These are phyloP conservation scores for Anolis carolinensis DNA, from an alignment of 2,113 vertebrate species.

Conservation along the genomic window DNA sequence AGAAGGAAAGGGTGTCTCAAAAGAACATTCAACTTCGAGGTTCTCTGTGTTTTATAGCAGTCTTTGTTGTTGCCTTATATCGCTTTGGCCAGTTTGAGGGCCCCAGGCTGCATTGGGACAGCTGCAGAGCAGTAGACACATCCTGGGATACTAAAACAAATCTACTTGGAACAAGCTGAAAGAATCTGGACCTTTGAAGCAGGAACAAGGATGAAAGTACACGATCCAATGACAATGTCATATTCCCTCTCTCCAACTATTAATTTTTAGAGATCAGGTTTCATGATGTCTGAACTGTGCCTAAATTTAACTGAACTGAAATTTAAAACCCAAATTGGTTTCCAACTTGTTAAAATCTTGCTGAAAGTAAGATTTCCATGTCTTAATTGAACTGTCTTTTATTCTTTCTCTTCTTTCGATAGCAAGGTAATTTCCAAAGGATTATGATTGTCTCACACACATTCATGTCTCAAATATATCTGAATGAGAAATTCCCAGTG, in stretches of 20 bases:
- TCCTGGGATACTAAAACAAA: neutral
- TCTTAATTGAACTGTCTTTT: slow-evolving; percentile 80
- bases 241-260: neutral
- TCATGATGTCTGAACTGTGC: neutral
- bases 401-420: slow-evolving; percentile 77
- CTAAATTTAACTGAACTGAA: slow-evolving; percentile 32
- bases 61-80: no score
- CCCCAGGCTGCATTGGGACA: no score
- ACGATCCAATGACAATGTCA: neutral
- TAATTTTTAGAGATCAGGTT: neutral
- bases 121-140: no score
- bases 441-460: slow-evolving; percentile 78
- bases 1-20: no score
- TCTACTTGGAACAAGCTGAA: neutral
- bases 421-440: slow-evolving; percentile 80
- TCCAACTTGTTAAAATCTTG: slow-evolving; percentile 57
- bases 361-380: slow-evolving; percentile 74
- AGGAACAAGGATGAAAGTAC: neutral
- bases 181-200: neutral
- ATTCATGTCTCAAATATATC: slow-evolving; percentile 82
- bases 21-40: no score
- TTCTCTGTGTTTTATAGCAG: no score
- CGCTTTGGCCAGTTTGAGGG: no score
- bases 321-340: slow-evolving; percentile 29
- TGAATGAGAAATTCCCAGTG: slow-evolving; percentile 79